These are phyloP conservation scores for Adelognathus sp. DNA, from an alignment of 2,888 invertebrate species.

Conservation along the genomic window DNA sequence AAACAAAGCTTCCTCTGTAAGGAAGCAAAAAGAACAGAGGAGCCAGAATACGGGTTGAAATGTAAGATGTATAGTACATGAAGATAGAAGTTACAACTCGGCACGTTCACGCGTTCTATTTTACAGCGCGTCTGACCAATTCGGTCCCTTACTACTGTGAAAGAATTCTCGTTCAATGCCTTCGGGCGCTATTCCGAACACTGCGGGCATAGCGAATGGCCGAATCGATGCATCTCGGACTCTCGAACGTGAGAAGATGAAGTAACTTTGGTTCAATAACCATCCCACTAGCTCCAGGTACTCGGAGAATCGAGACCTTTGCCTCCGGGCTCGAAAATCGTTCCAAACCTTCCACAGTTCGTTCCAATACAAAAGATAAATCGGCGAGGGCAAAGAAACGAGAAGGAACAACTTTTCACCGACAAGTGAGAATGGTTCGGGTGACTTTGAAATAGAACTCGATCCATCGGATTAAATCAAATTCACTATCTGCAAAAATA, in stretches of 20 bases:
- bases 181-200: constrained; percentile 13
- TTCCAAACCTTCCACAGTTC: constrained; percentile 8
- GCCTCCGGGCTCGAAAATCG: background rate
- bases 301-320: background rate
- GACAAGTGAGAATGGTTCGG: background rate
- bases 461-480: background rate
- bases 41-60: background rate
- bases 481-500: background rate
- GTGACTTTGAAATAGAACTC: constrained; percentile 4
- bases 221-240: constrained; percentile 13
- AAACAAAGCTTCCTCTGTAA: too few relatives aligned
- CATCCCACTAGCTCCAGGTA: constrained; percentile 1
- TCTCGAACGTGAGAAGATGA: constrained; percentile 43
- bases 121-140: constrained; percentile 11
- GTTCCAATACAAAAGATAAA: constrained; percentile 34
- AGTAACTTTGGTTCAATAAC: constrained; percentile 42
- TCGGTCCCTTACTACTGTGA: constrained; percentile 8
- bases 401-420: background rate
- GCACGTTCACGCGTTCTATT: constrained; percentile 8
- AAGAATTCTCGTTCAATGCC: constrained; percentile 25
- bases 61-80: background rate
- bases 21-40: background rate
- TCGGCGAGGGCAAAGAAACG: background rate
- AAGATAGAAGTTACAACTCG: background rate
- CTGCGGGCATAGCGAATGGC: constrained; percentile 24